Evolutionary conservation across 2,888 invertebrate genomes (phyloP).

Genomic region (Didymodactylos carnosus): DNA sequence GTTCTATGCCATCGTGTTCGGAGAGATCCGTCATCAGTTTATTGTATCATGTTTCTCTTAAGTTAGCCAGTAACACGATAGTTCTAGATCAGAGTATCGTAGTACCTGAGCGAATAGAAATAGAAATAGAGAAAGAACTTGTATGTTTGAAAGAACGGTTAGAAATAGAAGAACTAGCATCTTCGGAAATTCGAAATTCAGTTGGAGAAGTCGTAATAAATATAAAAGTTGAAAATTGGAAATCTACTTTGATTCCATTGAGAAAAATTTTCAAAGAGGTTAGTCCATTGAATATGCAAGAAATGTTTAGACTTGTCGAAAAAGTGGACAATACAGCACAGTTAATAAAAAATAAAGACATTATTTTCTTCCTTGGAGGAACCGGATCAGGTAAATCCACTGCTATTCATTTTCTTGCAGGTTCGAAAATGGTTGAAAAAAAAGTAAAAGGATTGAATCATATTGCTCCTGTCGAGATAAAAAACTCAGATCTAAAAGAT

Average conservation of each 20-base stretch:
- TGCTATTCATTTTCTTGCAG: background rate
- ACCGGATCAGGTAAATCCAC: background rate
- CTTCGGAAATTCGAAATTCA: background rate
- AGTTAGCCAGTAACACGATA: background rate
- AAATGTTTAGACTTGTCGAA: background rate
- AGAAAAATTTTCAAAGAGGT: background rate
- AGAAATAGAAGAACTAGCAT: background rate
- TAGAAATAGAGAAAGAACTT: background rate
- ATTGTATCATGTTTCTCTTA: background rate
- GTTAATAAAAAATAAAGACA: background rate
- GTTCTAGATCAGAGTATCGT: background rate
- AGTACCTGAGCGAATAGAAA: background rate
- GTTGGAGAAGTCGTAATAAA: background rate
- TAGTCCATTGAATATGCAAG: background rate
- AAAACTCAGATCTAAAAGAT: background rate
- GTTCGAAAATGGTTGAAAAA: background rate
- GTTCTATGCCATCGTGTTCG: background rate
- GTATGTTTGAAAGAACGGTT: background rate
- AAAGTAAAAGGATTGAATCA: background rate
- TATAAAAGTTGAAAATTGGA: background rate
- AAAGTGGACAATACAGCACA: background rate
- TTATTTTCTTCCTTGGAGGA: background rate
- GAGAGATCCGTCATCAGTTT: background rate
- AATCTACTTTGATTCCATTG: background rate
- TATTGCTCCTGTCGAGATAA: background rate